phyloP scores from a whole-genome alignment of 2,888 invertebrate genomes.

The Dioctria rufipes region DNA sequence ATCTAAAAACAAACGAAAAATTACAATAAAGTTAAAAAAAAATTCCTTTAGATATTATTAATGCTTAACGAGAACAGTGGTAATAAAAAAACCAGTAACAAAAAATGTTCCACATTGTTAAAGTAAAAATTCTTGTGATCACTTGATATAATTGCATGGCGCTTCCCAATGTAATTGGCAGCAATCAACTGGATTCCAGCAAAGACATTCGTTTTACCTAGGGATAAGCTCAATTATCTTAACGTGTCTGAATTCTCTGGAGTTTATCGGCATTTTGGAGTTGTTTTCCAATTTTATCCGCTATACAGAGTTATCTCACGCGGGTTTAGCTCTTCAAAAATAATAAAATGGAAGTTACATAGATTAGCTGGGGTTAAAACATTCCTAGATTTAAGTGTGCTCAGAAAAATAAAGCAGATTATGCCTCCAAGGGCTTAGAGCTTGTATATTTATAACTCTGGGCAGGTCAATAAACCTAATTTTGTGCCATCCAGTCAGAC shows the following conservation, averaged over 20 bases:
- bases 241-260: constrained; percentile 41
- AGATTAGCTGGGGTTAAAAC: background rate
- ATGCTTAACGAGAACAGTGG: constrained; percentile 1
- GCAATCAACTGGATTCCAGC: constrained; percentile 55
- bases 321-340: background rate
- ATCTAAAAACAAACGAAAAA: constrained; percentile 77
- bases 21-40: background rate
- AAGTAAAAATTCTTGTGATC: constrained; percentile 46
- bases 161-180: constrained; percentile 54
- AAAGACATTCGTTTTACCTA: constrained; percentile 31
- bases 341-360: no score
- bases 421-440: no score
- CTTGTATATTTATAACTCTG: no score
- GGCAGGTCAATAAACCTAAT: no score
- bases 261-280: constrained; percentile 50
- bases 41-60: constrained; percentile 19
- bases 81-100: background rate
- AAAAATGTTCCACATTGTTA: constrained; percentile 41
- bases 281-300: constrained; percentile 45
- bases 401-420: no score
- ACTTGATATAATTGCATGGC: constrained; percentile 55
- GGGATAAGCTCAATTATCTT: constrained; percentile 42
- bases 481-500: no score
- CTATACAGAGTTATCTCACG: constrained; percentile 34
- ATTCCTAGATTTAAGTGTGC: constrained; percentile 1